Evolutionary conservation across 2,888 invertebrate species (phyloP), one percentile per base, ranked within the genome.

Genomic region (Drosophila lacicola): DNA sequence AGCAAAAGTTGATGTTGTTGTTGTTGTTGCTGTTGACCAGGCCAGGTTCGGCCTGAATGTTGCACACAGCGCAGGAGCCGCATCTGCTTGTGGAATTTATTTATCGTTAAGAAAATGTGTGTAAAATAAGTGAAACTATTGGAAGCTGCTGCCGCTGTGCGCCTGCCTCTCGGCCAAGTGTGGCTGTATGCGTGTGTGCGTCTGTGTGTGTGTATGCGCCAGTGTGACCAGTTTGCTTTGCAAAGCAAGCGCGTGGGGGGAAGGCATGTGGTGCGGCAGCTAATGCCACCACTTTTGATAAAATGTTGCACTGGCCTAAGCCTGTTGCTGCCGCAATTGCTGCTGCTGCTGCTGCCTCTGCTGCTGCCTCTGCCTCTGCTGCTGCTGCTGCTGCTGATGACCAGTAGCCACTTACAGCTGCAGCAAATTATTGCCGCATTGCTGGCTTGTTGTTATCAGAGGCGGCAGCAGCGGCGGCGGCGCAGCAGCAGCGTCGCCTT

Each of bases 251-350:
- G 14, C 3, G 9, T 39, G 41, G 41, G 10, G 41, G 29, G 29
- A 29, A 17, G 39, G n/a, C 39, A 5, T 11, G 14, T 29, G 29
- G 47, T 53, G 37, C 17, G 56, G 34, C 37, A 70, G 78, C 88
- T 86, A 88, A 88, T 88, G 88, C 88, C 78, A 78, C 84, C 83
- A 84, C 84, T 86, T 86, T 83, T 88, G 87, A 83, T 83, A 83
- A 88, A 88, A 85, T 83, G 88, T 70, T 85, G 85, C 87, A 72
- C 78, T 78, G 67, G 74, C 82, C 83, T 85, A 88, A 83, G 82
- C 82, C 84, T 72, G 81, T 85, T 85, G 82, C 74, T 33, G 57
- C 47, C n/a, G n/a, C n/a, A n/a, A n/a, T n/a, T 44, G 49, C 17
- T 42, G 64, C 45, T 53, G 33, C 34, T 33, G 57, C 47, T 44